Evolutionary conservation across 2,888 invertebrate genomes (phyloP), one percentile per base, ranked within the genome.

Genomic region (Lochmaea crataegi): DNA sequence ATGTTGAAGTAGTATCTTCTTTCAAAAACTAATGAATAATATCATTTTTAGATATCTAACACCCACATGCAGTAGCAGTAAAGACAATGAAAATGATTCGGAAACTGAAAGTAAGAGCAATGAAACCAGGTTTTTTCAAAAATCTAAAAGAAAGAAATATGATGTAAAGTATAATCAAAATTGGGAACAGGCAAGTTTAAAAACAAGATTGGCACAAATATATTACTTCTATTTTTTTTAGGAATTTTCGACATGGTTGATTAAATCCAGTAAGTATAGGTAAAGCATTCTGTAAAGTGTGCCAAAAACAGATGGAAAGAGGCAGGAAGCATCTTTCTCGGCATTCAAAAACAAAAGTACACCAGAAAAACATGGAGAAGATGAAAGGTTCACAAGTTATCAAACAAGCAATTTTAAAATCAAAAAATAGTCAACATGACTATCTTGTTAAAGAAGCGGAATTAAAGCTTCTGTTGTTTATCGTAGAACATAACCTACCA

Each of bases 111-210:
- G 26, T 22, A 26, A 60, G 26, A 60, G 26, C 60, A 60, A 60
- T 60, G 60, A 60, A 60, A 60, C 18, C 9, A 22, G n/a, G 60
- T 60, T 18, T 60, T 22, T 1, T 60, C 60, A 60, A 60, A 60
- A 60, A 60, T n/a, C 26, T 26, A 26, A 60, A 26, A 26, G n/a
- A 22, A 26, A 60, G 2, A 60, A 60, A 60, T 60, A 60, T 60
- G 60, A 60, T 9, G 60, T 60, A n/a, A 60, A 9, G 60, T 60
- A 60, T 60, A 60, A 60, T 60, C 60, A 60, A 60, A 60, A 60
- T 60, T 60, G 60, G 60, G 60, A 60, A 9, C 60, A 41, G 41
- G 41, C 41, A 41, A 41, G 41, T 41, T 10, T 57, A 57, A 26
- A 60, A 26, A 60, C 60, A 60, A 60, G 12, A 1, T 60, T 26